Conservation (phyloP, 2,888 invertebrate species). For the Pandemis corylana region DNA sequence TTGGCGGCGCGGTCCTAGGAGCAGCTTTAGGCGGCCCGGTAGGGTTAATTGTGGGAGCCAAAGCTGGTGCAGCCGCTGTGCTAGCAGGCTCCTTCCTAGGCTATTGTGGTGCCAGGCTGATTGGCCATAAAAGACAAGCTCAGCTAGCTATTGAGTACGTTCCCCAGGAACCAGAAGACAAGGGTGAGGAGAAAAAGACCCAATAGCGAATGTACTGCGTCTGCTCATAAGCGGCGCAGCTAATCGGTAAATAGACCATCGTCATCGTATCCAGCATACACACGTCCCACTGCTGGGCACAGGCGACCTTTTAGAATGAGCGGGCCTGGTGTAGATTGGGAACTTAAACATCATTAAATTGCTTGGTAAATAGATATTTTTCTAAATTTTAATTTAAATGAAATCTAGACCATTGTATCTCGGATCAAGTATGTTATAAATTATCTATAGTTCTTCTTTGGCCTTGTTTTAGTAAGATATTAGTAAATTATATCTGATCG, state of each 20-base stretch:
- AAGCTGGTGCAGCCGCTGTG: conserved; percentile 65
- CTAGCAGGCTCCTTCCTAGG: conserved; percentile 66
- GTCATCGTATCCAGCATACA: too few species aligned
- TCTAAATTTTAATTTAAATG: too few species aligned
- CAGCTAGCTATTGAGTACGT: conserved; percentile 37
- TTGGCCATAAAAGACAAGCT: conserved; percentile 43
- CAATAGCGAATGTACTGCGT: conserved; percentile 41
- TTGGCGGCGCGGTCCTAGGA: conserved; percentile 63
- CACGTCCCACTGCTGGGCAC: too few species aligned
- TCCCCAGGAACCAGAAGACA: neutral
- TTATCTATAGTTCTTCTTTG: too few species aligned
- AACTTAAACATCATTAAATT: too few species aligned
- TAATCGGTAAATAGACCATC: neutral
- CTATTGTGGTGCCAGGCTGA: conserved; percentile 51
- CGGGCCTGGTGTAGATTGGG: too few species aligned
- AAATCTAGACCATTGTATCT: too few species aligned
- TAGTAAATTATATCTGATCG: too few species aligned
- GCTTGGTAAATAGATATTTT: too few species aligned
- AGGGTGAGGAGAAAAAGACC: conserved; percentile 26
- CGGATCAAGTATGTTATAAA: too few species aligned
- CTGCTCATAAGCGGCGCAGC: conserved; percentile 40
- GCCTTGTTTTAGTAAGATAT: too few species aligned
- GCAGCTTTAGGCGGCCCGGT: conserved; percentile 66
- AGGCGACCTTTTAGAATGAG: too few species aligned
- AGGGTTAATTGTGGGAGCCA: conserved; percentile 65